A percentile compares a stretch with the other conserved stretches of the same genome.
Conservation (phyloP, 2,113 vertebrate genomes). For the Upupa epops region DNA sequence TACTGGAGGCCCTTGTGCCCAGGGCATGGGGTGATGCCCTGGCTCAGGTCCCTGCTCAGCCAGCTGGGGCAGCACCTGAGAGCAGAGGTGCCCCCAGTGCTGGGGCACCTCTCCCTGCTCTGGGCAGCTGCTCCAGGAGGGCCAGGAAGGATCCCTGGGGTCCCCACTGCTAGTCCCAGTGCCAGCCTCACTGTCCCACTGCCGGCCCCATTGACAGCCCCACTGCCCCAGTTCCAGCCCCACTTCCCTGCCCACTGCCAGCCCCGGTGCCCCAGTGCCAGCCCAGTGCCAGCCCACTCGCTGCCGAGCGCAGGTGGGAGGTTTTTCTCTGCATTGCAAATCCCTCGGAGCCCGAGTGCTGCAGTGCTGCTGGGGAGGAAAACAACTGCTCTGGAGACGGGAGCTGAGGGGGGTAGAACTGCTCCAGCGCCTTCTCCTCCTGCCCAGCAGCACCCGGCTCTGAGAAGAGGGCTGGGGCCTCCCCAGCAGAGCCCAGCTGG, state of each 20-base stretch:
- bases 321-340: slow-evolving; percentile 61
- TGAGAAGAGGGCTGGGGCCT: background rate
- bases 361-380: slow-evolving; percentile 49
- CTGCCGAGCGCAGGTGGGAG: slow-evolving; percentile 23
- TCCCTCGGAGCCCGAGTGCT: slow-evolving; percentile 33
- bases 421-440: background rate
- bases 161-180: too few relatives aligned
- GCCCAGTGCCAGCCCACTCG: slow-evolving; percentile 49
- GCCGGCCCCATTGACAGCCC: too few relatives aligned
- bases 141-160: background rate
- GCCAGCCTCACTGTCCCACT: too few relatives aligned
- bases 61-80: background rate
- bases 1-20: background rate
- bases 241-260: too few relatives aligned
- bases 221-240: too few relatives aligned
- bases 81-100: background rate
- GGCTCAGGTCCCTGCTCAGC: background rate
- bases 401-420: background rate
- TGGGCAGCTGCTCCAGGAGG: rapidly evolving
- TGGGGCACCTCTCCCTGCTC: background rate
- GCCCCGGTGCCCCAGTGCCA: background rate
- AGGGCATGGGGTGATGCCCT: background rate
- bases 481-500: background rate
- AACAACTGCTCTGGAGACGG: slow-evolving; percentile 33
- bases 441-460: background rate